Base-by-base conservation (phyloP, 23 tunicate species). In the Aplidium turbinatum region DNA sequence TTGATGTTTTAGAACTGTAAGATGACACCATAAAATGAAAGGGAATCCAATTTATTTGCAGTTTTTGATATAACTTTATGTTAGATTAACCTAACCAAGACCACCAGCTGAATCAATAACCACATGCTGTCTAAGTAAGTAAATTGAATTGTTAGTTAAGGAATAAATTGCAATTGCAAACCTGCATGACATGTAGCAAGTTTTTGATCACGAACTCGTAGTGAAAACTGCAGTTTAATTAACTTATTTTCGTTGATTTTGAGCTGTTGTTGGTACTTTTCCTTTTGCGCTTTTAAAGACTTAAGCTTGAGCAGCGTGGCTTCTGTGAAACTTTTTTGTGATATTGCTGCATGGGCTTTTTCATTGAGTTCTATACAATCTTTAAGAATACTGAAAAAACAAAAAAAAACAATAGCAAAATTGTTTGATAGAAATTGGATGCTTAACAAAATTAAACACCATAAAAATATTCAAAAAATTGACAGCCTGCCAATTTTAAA, bases 321-420 rank as follows among this genome's bases (percentile, higher is more conserved):
- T 70, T 70, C 76, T 26, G 76, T 46, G 30, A 21, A 70, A 31
- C 47, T 70, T 47, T 70, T 70, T 4, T 6, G 4, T 4, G 76
- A 70, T 46, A 70, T 24, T 22, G 7, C 36, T 22, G 16, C 9
- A 9, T 25, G n/a, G 25, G 47, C 58, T 25, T 70, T 47, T 47
- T 70, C 58, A 47, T 27, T 70, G 36, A 3, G 7, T 5, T 32
- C 58, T 3, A 70, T 29, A 4, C 3, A 6, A 70, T 27, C 26
- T n/a, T 70, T 70, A 3, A 46, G 18, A 47, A 3, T 47, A 4
- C 76, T 70, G 58, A 27, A 70, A 47, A 7, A 26, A 26, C 20
- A 62, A 26, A n/a, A 62, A 29, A 7, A 9, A 5, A 54, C 6
- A 11, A 11, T 11, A 54, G 25, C 5, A 54, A 54, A 11, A n/a